phyloP scores from a whole-genome alignment of 2,797 vertebrate species.

The Coregonus ussuriensis region DNA sequence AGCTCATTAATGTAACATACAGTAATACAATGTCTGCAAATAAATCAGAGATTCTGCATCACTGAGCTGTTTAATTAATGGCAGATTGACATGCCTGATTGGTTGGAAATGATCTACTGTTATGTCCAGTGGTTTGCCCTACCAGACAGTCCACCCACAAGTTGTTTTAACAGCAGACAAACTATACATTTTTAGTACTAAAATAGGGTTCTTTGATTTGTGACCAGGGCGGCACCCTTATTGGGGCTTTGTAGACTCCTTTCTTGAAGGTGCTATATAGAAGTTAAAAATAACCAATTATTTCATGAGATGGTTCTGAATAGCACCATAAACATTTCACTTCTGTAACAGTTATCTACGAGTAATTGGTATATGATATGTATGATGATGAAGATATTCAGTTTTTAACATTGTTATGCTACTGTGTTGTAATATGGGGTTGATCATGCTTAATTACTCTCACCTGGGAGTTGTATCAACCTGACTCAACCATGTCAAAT shows the following conservation, averaged over 20 bases:
- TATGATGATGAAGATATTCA: neutral
- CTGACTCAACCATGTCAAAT: conserved; percentile 6
- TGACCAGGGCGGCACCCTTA: neutral
- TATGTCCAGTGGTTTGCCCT: neutral
- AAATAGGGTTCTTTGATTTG: neutral
- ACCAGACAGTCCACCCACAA: neutral
- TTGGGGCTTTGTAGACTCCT: neutral
- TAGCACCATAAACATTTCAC: neutral
- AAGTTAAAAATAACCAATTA: neutral
- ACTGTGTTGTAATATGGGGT: conserved; percentile 3
- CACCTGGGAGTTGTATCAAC: conserved; percentile 6
- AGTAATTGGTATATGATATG: neutral
- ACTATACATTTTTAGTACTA: neutral
- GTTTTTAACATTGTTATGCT: neutral
- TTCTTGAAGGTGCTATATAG: neutral
- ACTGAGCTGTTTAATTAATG: conserved; percentile 1
- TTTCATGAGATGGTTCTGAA: neutral
- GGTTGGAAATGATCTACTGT: neutral
- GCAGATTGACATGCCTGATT: neutral
- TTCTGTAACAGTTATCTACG: neutral
- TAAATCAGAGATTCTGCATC: neutral
- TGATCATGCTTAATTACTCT: neutral
- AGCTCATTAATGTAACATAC: conserved; percentile 3
- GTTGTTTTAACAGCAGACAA: neutral
- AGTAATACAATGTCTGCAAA: neutral